Percentiles rank a stretch among this genome's conserved stretches.
Evolutionary conservation across 2,113 vertebrate genomes (phyloP).

Genomic region (Carollia perspicillata): DNA sequence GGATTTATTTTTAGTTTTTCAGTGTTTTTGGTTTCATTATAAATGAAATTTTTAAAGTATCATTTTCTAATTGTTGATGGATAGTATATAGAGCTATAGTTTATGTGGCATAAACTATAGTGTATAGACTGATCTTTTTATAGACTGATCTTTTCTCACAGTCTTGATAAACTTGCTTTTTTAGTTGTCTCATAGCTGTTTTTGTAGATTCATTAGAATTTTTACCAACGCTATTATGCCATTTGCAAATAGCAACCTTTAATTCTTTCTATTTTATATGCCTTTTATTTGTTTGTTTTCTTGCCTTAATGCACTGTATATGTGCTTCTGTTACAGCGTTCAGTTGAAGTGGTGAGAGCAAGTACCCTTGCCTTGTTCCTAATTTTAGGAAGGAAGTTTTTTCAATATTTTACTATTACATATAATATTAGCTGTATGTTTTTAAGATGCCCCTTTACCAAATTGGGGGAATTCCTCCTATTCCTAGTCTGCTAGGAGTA

Average conservation of each 20-base stretch:
- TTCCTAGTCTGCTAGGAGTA: not conserved
- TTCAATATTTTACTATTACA: not conserved
- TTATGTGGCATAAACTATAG: no score
- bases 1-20: not conserved
- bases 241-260: not conserved
- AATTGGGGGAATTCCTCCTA: not conserved
- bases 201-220: not conserved
- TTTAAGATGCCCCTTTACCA: not conserved
- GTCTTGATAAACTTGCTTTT: not conserved
- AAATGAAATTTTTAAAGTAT: not conserved
- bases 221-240: not conserved
- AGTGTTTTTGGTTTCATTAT: not conserved
- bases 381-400: not conserved
- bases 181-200: not conserved
- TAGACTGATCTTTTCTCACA: not conserved
- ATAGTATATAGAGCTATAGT: not conserved
- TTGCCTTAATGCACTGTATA: not conserved
- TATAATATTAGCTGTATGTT: not conserved
- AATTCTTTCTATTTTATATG: not conserved
- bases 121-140: no score
- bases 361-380: not conserved
- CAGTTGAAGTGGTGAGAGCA: not conserved
- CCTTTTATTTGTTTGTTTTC: not conserved
- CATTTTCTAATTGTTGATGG: not conserved
- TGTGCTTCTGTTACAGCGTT: not conserved